A percentile compares a stretch with the other conserved stretches of the same genome.
Conservation (phyloP, 2,113 vertebrate species). For the Addax nasomaculatus region DNA sequence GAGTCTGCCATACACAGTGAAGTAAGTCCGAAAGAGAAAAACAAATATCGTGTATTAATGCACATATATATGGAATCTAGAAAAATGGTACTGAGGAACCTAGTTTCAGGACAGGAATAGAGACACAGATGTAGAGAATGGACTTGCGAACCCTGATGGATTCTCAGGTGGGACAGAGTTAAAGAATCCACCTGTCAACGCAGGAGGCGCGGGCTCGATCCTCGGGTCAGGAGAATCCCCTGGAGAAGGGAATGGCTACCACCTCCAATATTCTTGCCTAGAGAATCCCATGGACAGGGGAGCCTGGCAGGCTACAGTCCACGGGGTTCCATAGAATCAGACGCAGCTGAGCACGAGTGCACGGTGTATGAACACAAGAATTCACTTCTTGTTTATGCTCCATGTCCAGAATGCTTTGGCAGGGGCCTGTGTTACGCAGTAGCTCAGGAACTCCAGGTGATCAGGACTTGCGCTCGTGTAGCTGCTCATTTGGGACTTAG, state of each 20-base stretch:
- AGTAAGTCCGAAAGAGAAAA: neutral
- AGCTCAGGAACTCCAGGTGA: neutral
- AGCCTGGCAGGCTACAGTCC: neutral
- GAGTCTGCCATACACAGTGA: neutral
- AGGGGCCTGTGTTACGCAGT: neutral
- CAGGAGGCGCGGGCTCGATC: rapidly evolving
- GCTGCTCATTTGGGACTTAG: neutral
- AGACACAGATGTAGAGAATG: neutral
- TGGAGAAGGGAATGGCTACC: neutral
- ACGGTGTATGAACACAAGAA: neutral
- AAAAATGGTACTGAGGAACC: neutral
- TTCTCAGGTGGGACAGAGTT: neutral
- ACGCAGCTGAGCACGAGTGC: neutral
- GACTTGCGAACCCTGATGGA: neutral
- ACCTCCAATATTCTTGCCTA: neutral
- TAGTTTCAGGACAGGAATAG: neutral
- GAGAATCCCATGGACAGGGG: neutral
- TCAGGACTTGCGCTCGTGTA: neutral
- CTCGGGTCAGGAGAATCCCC: neutral
- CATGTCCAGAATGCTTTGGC: neutral
- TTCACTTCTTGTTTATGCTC: neutral
- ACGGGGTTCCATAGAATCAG: neutral
- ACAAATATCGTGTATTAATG: neutral
- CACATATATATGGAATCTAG: neutral
- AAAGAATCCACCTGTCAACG: neutral